These are phyloP conservation scores for Myxocyprinus asiaticus DNA, from an alignment of 2,113 vertebrate genomes.

Conservation along the genomic window DNA sequence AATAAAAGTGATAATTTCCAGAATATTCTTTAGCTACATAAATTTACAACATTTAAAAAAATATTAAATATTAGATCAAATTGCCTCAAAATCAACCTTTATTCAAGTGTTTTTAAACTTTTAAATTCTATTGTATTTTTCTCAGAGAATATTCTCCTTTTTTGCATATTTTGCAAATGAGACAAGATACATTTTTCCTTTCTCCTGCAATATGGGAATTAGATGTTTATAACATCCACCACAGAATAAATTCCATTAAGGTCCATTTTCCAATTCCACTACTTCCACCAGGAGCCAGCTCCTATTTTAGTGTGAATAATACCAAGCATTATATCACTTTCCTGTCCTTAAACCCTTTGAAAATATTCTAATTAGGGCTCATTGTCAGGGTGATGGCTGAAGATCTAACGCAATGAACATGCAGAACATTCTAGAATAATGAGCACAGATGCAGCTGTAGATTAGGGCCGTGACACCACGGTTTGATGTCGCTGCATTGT, in stretches of 20 bases:
- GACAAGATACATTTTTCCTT: not conserved
- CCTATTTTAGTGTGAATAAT: constrained; percentile 11
- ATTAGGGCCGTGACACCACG: constrained; percentile 53
- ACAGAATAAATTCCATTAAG: too few relatives aligned
- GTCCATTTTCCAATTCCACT: not conserved
- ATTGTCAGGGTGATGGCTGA: constrained; percentile 63
- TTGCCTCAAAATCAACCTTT: too few relatives aligned
- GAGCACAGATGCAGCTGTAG: constrained; percentile 60
- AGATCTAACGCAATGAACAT: constrained; percentile 61
- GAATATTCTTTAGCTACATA: too few relatives aligned
- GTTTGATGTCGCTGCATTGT: constrained; percentile 51
- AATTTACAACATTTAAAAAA: too few relatives aligned
- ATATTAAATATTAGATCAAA: too few relatives aligned
- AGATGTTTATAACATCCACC: too few relatives aligned
- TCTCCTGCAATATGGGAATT: not conserved
- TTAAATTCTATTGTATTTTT: not conserved
- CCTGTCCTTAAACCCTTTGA: constrained; percentile 62
- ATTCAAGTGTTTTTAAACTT: too few relatives aligned
- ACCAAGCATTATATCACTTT: not conserved
- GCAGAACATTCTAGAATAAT: constrained; percentile 57
- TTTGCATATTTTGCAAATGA: too few relatives aligned
- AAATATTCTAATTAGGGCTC: constrained; percentile 66
- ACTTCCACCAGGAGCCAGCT: not conserved
- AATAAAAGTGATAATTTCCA: too few relatives aligned
- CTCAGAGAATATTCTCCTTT: too few relatives aligned